Base-by-base conservation (phyloP, 2,888 invertebrate species). In the Pollenia angustigena region DNA sequence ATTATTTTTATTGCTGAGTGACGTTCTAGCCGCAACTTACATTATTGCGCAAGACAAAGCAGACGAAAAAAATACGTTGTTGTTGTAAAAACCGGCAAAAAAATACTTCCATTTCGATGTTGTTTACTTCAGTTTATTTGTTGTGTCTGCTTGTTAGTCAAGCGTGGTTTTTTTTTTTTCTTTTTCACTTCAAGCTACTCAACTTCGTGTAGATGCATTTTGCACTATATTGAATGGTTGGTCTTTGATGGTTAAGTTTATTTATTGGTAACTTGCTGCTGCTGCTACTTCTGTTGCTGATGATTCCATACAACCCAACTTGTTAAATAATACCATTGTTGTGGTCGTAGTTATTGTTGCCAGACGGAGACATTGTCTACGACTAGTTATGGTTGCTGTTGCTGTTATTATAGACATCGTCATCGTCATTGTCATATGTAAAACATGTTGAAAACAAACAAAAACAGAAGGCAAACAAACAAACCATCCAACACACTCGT, bases 391-490 rank as follows among this genome's bases (percentile, higher is more conserved):
- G 42, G 18, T 42, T 74, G 40, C 58, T 72, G 9, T 7, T 54
- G 42, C 6, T 68, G 40, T 23, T 56, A 10, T 48, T 50, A 50
- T 32, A 10, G 60, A 44, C 40, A 23, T 18, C 18, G 18, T 18
- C n/a, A n/a, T 18, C 18, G 3, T 2, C 23, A 42, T 81, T 54
- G 56, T 74, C 54, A 74, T 76, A 85, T 66, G 80, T 62, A 50
- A 82, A 85, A 87, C 80, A 81, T 80, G 71, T 76, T 76, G n/a
- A 69, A 74, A 81, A 46, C 78, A 58, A 60, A 48, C 80, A 69
- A 40, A 66, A 75, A 74, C 46, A 44, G 40, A 60, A 46, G 14
- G 12, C 69, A 60, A 46, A 48, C 66, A 66, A 46, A 52, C 72
- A 14, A 32, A 40, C 54, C 10, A 50, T 42, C 81, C 60, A 48